Evolutionary conservation across 1,140 invertebrate species (phyloP), one percentile per base, ranked within the genome.

Genomic region (Heliconius hewitsoni): DNA sequence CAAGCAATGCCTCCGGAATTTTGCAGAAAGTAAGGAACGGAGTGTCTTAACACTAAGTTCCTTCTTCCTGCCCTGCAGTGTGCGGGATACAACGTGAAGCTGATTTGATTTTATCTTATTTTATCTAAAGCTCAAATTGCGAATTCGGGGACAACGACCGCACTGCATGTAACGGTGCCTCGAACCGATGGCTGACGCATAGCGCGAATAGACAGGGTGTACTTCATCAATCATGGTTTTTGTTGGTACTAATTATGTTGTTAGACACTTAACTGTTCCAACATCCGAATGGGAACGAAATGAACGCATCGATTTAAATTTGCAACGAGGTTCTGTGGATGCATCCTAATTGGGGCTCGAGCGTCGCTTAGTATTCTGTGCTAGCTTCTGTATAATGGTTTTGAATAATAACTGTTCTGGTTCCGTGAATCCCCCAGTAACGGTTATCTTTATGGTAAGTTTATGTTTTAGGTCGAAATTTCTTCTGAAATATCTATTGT

Each of bases 91-190:
- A 42, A 11, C 42, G 42, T 46, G 11, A 46, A 46, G 42, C 42
- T 3, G 42, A 46, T 46, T 46, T 46, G 42, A 46, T 46, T 46
- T 13, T 46, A 66, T 66, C 57, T 66, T 30, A 13, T 46, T 46
- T 16, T 16, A 66, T 30, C 60, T 66, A 66, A 66, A 66, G 60
- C 60, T 66, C 23, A 30, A 71, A 39, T 75, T 60, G 78, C 73
- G 23, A 75, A 75, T 79, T 79, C 66, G 78, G 78, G 66, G 73
- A 77, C 78, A 79, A 79, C 66, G 73, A 79, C 78, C 78, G 73
- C 37, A 52, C 52, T 75, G 60, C 73, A 79, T 70, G 19, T 79
- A 79, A 79, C 78, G 73, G 78, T 75, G 57, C 34, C 11, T 42
- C n/a, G 57, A 30, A 46, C 34, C 73, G 57, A 74, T 74, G 19